Conservation (phyloP, 1,140 invertebrate species). For the Pogonognathellus flavescens region DNA sequence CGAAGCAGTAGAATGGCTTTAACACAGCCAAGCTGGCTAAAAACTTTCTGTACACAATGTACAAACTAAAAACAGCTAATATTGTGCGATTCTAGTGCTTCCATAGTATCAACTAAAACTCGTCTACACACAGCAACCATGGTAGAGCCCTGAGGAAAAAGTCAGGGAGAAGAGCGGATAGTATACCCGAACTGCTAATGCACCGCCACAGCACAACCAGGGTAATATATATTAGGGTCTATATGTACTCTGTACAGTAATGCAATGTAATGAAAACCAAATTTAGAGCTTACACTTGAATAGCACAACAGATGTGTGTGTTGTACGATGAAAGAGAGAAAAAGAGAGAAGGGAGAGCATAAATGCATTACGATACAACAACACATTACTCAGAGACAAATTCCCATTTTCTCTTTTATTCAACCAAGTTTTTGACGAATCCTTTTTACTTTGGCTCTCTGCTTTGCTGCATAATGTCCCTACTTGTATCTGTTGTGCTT, state of each 20-base stretch:
- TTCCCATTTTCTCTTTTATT: no score
- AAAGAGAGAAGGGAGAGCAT: constrained; percentile 9
- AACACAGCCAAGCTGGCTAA: neutral
- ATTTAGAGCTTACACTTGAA: neutral
- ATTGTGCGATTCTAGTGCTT: no score
- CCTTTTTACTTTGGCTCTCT: no score
- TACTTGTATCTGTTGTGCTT: no score
- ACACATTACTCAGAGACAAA: neutral
- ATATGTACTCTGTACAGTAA: neutral
- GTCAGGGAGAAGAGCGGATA: no score
- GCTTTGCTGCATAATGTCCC: no score
- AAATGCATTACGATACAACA: constrained; percentile 36
- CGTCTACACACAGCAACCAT: no score
- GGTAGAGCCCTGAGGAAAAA: no score
- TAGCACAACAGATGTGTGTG: constrained; percentile 27
- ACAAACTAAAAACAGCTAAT: neutral
- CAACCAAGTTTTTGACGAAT: no score
- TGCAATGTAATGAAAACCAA: constrained; percentile 12
- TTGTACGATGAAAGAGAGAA: constrained; percentile 8
- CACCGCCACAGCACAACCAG: neutral
- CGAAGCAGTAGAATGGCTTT: no score
- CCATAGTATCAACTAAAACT: no score
- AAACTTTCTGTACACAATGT: neutral
- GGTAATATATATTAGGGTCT: neutral
- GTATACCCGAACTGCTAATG: neutral